These are phyloP conservation scores for Lumbricus terrestris DNA, from an alignment of 2,888 invertebrate genomes.

Conservation along the genomic window DNA sequence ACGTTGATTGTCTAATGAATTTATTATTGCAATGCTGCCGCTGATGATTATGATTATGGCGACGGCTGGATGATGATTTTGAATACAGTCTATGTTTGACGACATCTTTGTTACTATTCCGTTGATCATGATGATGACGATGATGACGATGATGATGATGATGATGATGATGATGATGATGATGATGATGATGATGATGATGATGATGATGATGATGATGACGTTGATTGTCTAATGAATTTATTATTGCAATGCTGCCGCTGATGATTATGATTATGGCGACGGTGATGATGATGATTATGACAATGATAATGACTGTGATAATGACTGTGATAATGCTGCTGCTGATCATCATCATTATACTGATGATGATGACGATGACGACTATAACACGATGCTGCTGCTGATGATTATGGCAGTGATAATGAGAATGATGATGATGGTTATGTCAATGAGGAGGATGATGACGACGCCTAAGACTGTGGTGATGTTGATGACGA, in stretches of 20 bases:
- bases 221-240: too few species aligned
- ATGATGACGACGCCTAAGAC: conserved; percentile 6
- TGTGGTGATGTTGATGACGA: background rate
- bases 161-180: too few species aligned
- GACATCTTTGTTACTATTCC: too few species aligned
- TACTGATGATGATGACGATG: background rate
- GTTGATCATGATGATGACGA: too few species aligned
- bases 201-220: conserved; percentile 12
- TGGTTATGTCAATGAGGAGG: conserved; percentile 5
- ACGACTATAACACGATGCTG: background rate
- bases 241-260: too few species aligned
- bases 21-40: too few species aligned
- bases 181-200: too few species aligned
- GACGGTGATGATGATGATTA: background rate
- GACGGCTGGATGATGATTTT: too few species aligned
- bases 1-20: too few species aligned
- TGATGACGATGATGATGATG: too few species aligned
- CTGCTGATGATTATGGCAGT: background rate
- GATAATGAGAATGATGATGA: conserved; percentile 18
- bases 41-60: background rate
- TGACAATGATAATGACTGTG: background rate
- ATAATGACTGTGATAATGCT: background rate
- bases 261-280: background rate
- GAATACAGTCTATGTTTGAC: too few species aligned
- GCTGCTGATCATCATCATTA: background rate